phyloP scores from a whole-genome alignment of 92 coral and sea anemone species.

The Siderastrea radians region DNA sequence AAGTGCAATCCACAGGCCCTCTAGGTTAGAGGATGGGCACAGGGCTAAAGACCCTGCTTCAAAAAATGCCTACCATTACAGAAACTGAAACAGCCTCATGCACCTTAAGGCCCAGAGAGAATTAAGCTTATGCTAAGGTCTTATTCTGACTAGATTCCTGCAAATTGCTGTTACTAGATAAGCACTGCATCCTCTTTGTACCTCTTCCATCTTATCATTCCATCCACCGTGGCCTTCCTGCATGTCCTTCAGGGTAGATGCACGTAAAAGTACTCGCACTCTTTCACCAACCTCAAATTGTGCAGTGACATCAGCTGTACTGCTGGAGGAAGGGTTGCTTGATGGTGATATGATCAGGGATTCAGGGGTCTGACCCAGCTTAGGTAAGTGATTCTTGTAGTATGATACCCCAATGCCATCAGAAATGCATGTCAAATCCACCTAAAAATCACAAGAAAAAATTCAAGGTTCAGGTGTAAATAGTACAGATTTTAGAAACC shows the following conservation, averaged over 20 bases:
- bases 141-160: no score
- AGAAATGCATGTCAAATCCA: constrained; percentile 62
- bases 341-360: constrained; percentile 49
- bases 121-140: no score
- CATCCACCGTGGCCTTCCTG: constrained; percentile 88
- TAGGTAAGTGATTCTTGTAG: constrained; percentile 85
- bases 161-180: neutral
- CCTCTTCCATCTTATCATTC: constrained; percentile 89
- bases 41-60: no score
- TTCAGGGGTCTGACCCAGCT: constrained; percentile 72
- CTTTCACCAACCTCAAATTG: constrained; percentile 61
- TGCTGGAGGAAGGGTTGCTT: neutral
- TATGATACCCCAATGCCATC: constrained; percentile 70
- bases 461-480: neutral
- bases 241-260: constrained; percentile 55
- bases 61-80: no score
- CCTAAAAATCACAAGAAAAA: constrained; percentile 45
- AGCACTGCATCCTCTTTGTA: neutral
- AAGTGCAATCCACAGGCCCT: neutral
- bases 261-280: constrained; percentile 51
- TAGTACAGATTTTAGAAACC: neutral
- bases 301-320: neutral
- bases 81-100: no score
- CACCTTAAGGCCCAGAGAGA: no score
- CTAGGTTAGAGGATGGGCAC: no score